These are phyloP conservation scores for Listrodromus nycthemerus DNA, from an alignment of 2,888 invertebrate species.

Conservation along the genomic window DNA sequence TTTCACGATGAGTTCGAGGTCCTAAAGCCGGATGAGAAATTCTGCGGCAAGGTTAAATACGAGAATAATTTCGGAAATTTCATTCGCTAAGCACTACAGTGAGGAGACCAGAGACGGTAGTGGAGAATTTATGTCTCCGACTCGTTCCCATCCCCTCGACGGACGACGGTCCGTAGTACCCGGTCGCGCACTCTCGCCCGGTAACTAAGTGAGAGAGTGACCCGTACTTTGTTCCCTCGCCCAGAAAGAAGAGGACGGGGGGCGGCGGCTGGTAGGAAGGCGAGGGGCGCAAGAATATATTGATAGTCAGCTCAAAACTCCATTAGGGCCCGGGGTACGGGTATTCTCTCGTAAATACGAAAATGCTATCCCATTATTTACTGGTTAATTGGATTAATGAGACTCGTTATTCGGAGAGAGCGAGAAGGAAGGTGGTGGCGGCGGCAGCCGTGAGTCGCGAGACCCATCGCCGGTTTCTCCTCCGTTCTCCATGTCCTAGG, in stretches of 20 bases:
- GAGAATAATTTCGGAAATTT: conserved; percentile 60
- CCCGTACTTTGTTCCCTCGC: conserved; percentile 81
- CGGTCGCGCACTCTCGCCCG: conserved; percentile 65
- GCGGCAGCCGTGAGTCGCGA: conserved; percentile 58
- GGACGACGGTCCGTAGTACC: conserved; percentile 57
- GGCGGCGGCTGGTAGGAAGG: not conserved
- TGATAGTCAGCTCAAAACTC: conserved; percentile 85
- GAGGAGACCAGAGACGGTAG: conserved; percentile 52
- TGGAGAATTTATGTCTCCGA: conserved; percentile 74
- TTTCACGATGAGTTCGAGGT: not conserved
- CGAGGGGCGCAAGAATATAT: conserved; percentile 80
- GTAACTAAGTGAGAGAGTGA: conserved; percentile 83
- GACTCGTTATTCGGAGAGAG: conserved; percentile 83
- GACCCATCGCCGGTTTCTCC: conserved; percentile 50
- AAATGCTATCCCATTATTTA: conserved; percentile 85
- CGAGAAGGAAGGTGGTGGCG: conserved; percentile 56
- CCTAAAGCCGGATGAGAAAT: conserved; percentile 20
- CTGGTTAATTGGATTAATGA: conserved; percentile 85
- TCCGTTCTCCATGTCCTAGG: conserved; percentile 51
- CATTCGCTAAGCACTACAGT: conserved; percentile 37
- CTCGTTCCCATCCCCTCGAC: conserved; percentile 60
- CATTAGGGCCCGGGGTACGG: conserved; percentile 80
- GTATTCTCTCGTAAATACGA: conserved; percentile 84
- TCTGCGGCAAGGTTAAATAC: conserved; percentile 28
- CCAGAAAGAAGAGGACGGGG: conserved; percentile 11